A percentile compares a stretch with the other conserved stretches of the same genome.
Conservation (phyloP, 2,888 invertebrate species). For the Capitulum mitella region DNA sequence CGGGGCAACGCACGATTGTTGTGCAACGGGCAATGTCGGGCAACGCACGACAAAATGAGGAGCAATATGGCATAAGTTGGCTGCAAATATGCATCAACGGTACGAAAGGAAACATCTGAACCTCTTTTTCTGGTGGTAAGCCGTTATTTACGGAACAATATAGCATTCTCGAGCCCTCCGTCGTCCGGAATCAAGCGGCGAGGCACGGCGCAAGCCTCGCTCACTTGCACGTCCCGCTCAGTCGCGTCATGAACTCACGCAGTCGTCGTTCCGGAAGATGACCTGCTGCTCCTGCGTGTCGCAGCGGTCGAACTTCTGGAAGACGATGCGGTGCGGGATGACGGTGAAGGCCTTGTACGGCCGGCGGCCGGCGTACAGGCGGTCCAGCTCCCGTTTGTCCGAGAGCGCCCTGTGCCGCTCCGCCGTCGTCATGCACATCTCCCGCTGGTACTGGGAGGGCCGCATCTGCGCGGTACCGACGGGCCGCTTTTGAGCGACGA, state of each 20-base stretch:
- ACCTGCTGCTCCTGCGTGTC: constrained; percentile 23
- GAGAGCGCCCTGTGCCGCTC: constrained; percentile 11
- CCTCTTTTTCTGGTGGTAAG: too few relatives aligned
- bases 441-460: background rate
- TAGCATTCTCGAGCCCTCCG: too few relatives aligned
- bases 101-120: too few relatives aligned
- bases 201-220: too few relatives aligned
- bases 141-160: too few relatives aligned
- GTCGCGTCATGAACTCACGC: constrained; percentile 4
- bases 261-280: constrained; percentile 19
- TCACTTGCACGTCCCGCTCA: too few relatives aligned
- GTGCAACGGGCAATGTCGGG: too few relatives aligned
- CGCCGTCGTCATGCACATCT: constrained; percentile 23
- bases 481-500: too few relatives aligned
- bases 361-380: constrained; percentile 1
- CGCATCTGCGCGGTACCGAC: constrained; percentile 8
- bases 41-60: too few relatives aligned
- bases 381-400: constrained; percentile 2
- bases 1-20: background rate
- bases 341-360: constrained; percentile 21
- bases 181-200: too few relatives aligned
- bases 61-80: too few relatives aligned
- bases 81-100: too few relatives aligned
- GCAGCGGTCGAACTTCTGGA: constrained; percentile 16
- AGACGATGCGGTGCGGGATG: constrained; percentile 18